Evolutionary conservation across 2,113 vertebrate genomes (phyloP), one percentile per base, ranked within the genome.

Genomic region (Coryphaenoides rupestris): DNA sequence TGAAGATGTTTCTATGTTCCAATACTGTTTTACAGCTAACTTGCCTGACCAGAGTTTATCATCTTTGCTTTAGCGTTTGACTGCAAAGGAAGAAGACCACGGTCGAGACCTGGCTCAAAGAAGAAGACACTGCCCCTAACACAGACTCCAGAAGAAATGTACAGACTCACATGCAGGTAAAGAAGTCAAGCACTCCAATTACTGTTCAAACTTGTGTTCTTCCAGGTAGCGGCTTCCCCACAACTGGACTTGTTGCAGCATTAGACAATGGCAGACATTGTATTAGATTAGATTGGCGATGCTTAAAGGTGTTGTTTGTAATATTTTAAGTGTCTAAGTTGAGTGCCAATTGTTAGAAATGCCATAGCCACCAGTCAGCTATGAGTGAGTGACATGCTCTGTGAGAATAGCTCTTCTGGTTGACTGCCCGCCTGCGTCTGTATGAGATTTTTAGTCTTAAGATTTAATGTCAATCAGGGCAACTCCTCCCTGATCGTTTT

Each of bases 151-250:
- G 96, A 99, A 84, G 95, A 99, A 90, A 95, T 95, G 90, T 99
- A 99, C 89, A 92, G 95, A 87, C 94, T 99, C 73, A 94, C 95
- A 84, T 99, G 96, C 96, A 97, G 96, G 96, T 98, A 75, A 49
- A 16, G 19, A 50, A 17, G 12, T 50, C 47, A n/a, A 17, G 15
- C 5, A 17, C 15, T 50, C 16, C n/a, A 45, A 45, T 13, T 49
- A 4, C 19, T 55, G 13, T 13, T 55, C 4, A 22, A 55, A 14
- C 10, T 55, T 15, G 53, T 23, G 54, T 55, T 21, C 54, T 21
- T 55, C 6, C 54, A 50, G 47, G 15, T 50, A 13, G 47, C 33
- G 13, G 33, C 13, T 40, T 9, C 33, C 33, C 33, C 33, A 12
- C 33, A 40, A 40, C 33, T 40, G 1, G 33, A 12, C 33, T 50